A percentile compares a stretch with the other conserved stretches of the same genome.
Conservation (phyloP, 2,888 invertebrate species). For the Corythucha ciliata region DNA sequence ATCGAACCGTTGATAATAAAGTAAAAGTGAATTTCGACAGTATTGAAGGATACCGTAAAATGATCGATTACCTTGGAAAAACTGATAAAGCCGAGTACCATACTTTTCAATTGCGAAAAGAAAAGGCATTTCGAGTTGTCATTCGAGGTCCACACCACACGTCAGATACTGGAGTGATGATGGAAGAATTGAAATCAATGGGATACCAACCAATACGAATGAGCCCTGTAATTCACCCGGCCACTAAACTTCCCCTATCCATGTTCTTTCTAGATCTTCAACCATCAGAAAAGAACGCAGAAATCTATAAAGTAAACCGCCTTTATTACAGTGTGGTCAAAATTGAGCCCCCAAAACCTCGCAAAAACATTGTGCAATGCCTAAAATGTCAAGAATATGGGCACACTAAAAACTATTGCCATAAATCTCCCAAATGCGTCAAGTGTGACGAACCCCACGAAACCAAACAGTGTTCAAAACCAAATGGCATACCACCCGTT, state of each 20-base stretch:
- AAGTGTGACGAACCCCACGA: no score
- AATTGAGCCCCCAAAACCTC: slow-evolving; percentile 5
- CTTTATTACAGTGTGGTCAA: slow-evolving; percentile 3
- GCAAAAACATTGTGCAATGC: slow-evolving; percentile 3
- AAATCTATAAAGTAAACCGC: no score
- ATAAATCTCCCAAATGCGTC: no score
- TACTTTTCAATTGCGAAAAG: slow-evolving; percentile 1
- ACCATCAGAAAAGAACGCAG: neutral
- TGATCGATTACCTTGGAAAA: neutral
- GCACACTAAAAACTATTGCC: neutral
- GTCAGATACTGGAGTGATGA: no score
- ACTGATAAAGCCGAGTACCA: slow-evolving; percentile 2
- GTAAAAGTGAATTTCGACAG: neutral
- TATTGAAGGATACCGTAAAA: slow-evolving; percentile 7
- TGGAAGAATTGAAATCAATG: neutral
- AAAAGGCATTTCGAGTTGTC: no score
- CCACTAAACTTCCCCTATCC: slow-evolving; percentile 4
- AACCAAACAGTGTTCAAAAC: no score
- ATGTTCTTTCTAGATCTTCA: slow-evolving; percentile 2
- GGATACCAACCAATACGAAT: neutral
- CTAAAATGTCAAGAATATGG: neutral
- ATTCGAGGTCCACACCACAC: no score
- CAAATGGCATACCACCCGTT: slow-evolving; percentile 1
- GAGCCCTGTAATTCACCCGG: neutral
- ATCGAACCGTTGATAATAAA: slow-evolving; percentile 1